Base-by-base conservation (phyloP, 2,797 vertebrate species). In the Eutrigla gurnardus region DNA sequence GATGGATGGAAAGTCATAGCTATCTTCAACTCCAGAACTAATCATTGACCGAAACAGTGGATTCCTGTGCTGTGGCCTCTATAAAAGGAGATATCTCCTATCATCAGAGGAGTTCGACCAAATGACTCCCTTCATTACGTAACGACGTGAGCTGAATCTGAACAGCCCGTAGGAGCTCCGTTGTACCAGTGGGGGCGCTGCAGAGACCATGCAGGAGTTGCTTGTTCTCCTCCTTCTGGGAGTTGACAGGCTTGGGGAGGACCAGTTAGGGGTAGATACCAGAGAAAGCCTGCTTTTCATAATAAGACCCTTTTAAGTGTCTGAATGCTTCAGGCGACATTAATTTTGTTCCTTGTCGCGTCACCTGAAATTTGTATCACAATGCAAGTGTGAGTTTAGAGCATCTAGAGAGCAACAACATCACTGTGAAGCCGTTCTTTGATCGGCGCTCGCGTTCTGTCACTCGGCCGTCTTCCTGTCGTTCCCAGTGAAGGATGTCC, bases 341-440 rank as follows among this genome's bases (percentile, higher is more conserved):
- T 46, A 54, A 54, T 54, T 33, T 25, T 65, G 18, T 71, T 57
- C 36, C 36, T 65, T 66, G 43, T n/a, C 52, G 35, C 46, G 71
- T 70, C 49, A 14, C 3, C 36, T 4, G 40, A 43, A 45, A 32
- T 55, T 68, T 62, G 14, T 25, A n/a, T 67, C 60, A 42, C 68
- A 65, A 7, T 25, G 13, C 18, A 35, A 77, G 33, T 37, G 39
- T 65, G 37, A 77, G 71, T 59, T 72, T 65, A 3, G 65, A 74
- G 60, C 54, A 15, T 55, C 54, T 42, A 45, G 15, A 70, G 61
- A 54, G 37, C 32, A 62, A 52, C 40, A 55, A 18, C 59, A 35
- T 47, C 49, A 45, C 32, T 42, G 36, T 25, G 57, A 78, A 57
- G 50, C 32, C 35, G 18, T 52, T 18, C 13, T 80, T 59, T 55